Evolutionary conservation across 2,888 invertebrate genomes (phyloP), one percentile per base, ranked within the genome.

Genomic region (Drosophila meridionalis): DNA sequence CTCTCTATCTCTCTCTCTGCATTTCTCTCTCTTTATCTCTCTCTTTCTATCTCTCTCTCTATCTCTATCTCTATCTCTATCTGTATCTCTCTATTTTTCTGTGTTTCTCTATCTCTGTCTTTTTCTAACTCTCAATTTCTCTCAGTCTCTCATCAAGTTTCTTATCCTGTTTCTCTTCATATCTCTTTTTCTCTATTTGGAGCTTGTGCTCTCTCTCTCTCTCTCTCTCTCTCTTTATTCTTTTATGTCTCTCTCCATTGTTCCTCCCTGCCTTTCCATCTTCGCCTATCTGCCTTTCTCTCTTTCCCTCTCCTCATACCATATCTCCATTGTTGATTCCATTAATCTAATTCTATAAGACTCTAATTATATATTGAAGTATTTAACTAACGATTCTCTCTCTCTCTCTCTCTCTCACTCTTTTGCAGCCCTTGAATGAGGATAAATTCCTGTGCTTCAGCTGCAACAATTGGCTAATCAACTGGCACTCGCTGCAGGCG

Each of bases 401-500:
- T 20, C 20, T 26, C 20, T n/a, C 40, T 45, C 20, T 32, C 12
- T 55, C 14, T 43, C 12, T 52, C 28, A 9, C 12, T n/a, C 20
- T 12, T 14, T 20, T 92, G 9, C 80, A 93, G 93, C 93, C 93
- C 0, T 72, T 92, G 28, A 92, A 93, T 69, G 93, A 93, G 75
- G 93, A 93, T 69, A 93, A 93, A 85, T 93, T 92, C 73, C 86
- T 93, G 40, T 93, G 93, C 87, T 93, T 91, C 73, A 92, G 92
- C 73, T 93, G 93, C 85, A 93, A 93, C 83, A 93, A 93, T 73
- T 93, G 93, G 93, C 87, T 93, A 2, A 93, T 93, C 63, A 93
- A 93, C 70, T 93, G 93, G 93, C 92, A 93, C 62, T 93, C 93
- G 40, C 76, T 93, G 73, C 92, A 93, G 78, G 91, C 92, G 40